These are phyloP conservation scores for Pristionchus fissidentatus DNA, from an alignment of 2,888 invertebrate genomes.

Conservation along the genomic window DNA sequence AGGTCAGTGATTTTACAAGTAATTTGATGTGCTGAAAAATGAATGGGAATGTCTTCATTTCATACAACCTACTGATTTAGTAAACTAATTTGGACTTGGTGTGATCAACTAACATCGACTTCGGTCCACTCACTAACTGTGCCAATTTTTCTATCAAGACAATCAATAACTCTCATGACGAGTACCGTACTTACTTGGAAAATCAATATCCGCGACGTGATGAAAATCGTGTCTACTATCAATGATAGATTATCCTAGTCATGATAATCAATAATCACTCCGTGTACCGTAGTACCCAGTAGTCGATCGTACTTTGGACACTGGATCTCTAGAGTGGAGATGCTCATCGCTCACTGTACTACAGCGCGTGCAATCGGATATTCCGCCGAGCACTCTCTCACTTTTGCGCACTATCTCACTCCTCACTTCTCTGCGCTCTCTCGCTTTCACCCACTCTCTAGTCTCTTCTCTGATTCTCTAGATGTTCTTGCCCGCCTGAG, in stretches of 20 bases:
- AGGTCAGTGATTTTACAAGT: neutral
- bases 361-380: constrained; percentile 36
- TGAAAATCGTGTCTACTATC: no score
- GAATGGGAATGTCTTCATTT: no score
- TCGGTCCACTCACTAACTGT: neutral
- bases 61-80: no score
- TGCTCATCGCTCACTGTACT: constrained; percentile 34
- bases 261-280: no score
- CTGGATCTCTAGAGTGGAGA: neutral
- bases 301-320: constrained; percentile 13
- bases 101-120: neutral
- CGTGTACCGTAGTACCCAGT: no score
- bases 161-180: neutral
- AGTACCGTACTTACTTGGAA: no score
- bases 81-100: neutral
- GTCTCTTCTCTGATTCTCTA: neutral
- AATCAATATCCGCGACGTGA: no score
- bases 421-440: neutral
- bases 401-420: neutral
- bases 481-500: no score
- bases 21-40: no score
- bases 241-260: no score
- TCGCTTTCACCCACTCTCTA: neutral
- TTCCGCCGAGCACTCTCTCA: neutral
- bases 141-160: neutral